Base-by-base conservation (phyloP, 1,140 invertebrate species). In the Phenacoccus solenopsis region DNA sequence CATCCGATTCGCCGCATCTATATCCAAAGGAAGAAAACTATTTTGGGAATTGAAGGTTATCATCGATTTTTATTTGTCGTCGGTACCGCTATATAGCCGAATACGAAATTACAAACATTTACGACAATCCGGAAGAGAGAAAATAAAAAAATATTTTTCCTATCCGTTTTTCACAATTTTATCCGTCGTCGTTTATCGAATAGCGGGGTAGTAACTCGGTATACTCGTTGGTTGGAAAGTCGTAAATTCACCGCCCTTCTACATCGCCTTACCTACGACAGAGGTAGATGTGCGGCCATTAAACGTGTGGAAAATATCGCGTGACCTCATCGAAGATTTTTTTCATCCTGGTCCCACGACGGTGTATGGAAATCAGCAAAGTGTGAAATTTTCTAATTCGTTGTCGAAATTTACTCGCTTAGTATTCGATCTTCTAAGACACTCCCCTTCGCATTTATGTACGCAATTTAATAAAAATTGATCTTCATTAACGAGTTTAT, bases 91-190 rank as follows among this genome's bases (percentile, higher is more conserved):
- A 49, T 49, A 49, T n/a, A n/a, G n/a, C 38, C 12, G 38, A 49
- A 49, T 49, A 49, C 38, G 38, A 49, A 49, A 49, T 49, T 49
- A 49, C 38, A 10, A n/a, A 49, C 38, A 49, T 49, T 49, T 49
- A 49, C 38, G 38, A 49, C 38, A 49, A 49, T 49, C 38, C 38
- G 38, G 38, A 49, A 49, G 38, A 49, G 20, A 49, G 38, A 49
- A 49, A 49, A 49, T 49, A 49, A 49, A 49, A 49, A 49, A 49
- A 49, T 49, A 49, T 49, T 49, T 49, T 49, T 49, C 12, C 12
- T 49, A 49, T 49, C 38, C 38, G 38, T 49, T 49, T 49, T 49
- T 49, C 38, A 49, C 38, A 49, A 49, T 49, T 49, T 49, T 49
- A 49, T 49, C 38, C 38, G 12, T 10, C 20, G 38, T 49, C 38